These are phyloP conservation scores for Dasyurus viverrinus DNA, from an alignment of 2,113 vertebrate genomes.

Conservation along the genomic window DNA sequence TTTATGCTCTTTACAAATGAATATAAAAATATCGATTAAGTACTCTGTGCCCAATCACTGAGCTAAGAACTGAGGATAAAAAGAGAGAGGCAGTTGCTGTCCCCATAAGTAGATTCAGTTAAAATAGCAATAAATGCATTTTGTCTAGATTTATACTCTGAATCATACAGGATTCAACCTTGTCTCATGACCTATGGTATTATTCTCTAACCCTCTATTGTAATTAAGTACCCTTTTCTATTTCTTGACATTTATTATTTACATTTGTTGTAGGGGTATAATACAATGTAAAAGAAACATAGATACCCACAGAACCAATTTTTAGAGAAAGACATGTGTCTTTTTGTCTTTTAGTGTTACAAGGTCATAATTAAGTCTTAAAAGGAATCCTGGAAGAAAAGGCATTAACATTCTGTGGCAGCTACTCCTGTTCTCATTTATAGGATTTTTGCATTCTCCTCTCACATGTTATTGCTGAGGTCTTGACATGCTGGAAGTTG, in stretches of 20 bases:
- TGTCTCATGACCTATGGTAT: background rate
- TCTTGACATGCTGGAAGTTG: slow-evolving; percentile 58
- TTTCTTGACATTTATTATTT: slow-evolving; percentile 39
- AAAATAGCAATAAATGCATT: background rate
- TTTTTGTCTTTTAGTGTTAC: slow-evolving; percentile 18
- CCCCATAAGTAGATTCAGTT: background rate
- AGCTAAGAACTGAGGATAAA: background rate
- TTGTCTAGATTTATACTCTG: background rate
- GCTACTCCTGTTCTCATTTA: slow-evolving; percentile 30
- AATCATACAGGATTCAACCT: background rate
- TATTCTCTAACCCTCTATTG: background rate
- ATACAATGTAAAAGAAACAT: background rate
- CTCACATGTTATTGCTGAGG: slow-evolving; percentile 49
- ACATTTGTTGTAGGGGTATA: background rate
- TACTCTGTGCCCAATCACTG: background rate
- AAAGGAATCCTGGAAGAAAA: slow-evolving; percentile 59
- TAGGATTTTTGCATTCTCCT: slow-evolving; percentile 56
- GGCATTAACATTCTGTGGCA: slow-evolving; percentile 21
- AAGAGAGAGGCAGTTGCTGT: background rate
- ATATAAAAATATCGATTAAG: background rate
- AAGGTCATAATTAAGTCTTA: slow-evolving; percentile 29
- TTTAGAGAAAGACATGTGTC: slow-evolving; percentile 40
- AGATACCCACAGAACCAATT: background rate
- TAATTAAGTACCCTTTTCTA: background rate
- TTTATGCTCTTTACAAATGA: background rate